A percentile compares a stretch with the other conserved stretches of the same genome.
phyloP scores from a whole-genome alignment of 2,888 invertebrate species.

The Eupithecia subfuscata region DNA sequence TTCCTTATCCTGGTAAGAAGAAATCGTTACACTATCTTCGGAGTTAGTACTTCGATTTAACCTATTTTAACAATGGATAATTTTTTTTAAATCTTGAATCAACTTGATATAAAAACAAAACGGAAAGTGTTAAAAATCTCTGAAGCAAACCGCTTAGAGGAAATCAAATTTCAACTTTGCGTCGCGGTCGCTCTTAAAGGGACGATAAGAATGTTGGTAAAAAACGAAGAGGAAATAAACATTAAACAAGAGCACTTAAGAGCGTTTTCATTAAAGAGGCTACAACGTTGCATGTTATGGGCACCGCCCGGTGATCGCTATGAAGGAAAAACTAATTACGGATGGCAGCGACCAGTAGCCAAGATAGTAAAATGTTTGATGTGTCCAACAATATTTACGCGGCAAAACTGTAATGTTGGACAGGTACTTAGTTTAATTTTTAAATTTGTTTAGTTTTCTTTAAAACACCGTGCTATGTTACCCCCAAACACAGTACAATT shows the following conservation, averaged over 20 bases:
- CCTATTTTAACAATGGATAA: not conserved
- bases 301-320: constrained; percentile 68
- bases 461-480: not conserved
- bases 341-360: constrained; percentile 63
- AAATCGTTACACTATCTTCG: constrained; percentile 41
- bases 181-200: constrained; percentile 57
- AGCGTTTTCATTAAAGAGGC: constrained; percentile 77
- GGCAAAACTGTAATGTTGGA: constrained; percentile 12
- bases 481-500: not conserved
- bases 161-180: constrained; percentile 61
- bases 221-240: constrained; percentile 76
- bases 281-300: constrained; percentile 78
- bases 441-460: too few species aligned
- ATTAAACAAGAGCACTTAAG: constrained; percentile 77
- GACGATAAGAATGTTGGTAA: constrained; percentile 65
- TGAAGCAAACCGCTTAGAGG: constrained; percentile 53
- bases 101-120: not conserved
- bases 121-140: constrained; percentile 39
- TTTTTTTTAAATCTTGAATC: not conserved
- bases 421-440: too few species aligned
- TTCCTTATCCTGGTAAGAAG: constrained; percentile 44
- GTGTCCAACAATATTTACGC: constrained; percentile 30
- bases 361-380: constrained; percentile 47
- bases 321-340: constrained; percentile 77
- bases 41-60: constrained; percentile 11